Conservation (phyloP, 1,140 invertebrate genomes). For the Tribolium castaneum region DNA sequence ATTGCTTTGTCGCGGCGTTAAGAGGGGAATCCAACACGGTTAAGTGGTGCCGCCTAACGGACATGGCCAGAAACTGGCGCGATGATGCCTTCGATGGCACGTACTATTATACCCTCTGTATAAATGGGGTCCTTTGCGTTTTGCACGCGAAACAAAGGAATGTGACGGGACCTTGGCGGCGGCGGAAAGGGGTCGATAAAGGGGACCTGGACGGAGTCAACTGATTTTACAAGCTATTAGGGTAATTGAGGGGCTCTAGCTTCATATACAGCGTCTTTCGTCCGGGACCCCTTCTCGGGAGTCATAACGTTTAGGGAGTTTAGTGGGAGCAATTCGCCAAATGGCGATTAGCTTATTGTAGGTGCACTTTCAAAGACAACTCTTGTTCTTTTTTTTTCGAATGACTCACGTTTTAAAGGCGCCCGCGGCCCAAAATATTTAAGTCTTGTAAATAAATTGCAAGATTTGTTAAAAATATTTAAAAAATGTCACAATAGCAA, state of each 20-base stretch:
- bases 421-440: too few species aligned
- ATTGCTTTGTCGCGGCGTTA: constrained; percentile 30
- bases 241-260: neutral
- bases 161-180: neutral
- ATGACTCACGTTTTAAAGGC: too few species aligned
- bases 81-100: constrained; percentile 13
- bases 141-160: constrained; percentile 13
- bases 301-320: neutral
- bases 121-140: constrained; percentile 2
- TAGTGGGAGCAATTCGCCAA: neutral
- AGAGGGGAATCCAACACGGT: constrained; percentile 33
- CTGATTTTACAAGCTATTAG: neutral
- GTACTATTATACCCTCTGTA: neutral
- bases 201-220: neutral
- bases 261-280: neutral
- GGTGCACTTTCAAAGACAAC: too few species aligned
- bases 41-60: constrained; percentile 48
- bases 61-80: constrained; percentile 43
- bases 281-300: neutral
- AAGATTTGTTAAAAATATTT: too few species aligned
- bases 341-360: neutral
- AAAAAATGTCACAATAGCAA: too few species aligned
- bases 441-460: too few species aligned
- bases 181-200: neutral
- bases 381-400: too few species aligned